Evolutionary conservation across 2,888 invertebrate genomes (phyloP).

Genomic region (Nymphalis urticae): DNA sequence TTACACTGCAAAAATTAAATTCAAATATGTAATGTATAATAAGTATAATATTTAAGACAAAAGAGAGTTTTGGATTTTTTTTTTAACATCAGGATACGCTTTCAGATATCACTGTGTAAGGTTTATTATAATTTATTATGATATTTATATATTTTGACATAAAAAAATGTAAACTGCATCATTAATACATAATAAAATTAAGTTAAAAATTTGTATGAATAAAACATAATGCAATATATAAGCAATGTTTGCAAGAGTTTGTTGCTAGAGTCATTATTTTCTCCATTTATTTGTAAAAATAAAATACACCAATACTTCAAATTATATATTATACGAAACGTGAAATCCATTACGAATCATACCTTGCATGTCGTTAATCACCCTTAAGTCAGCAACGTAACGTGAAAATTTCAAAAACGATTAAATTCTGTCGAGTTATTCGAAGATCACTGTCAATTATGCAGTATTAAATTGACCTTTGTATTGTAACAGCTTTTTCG

Average conservation of each 20-base stretch:
- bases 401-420: slow-evolving; percentile 51
- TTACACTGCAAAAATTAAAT: slow-evolving; percentile 24
- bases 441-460: slow-evolving; percentile 51
- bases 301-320: not conserved
- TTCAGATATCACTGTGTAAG: too few relatives aligned
- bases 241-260: too few relatives aligned
- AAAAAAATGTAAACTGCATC: too few relatives aligned
- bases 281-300: not conserved
- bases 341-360: slow-evolving; percentile 18
- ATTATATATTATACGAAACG: slow-evolving; percentile 19
- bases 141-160: too few relatives aligned
- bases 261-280: too few relatives aligned
- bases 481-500: slow-evolving; percentile 50
- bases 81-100: too few relatives aligned
- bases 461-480: slow-evolving; percentile 61
- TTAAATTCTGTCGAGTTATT: slow-evolving; percentile 42
- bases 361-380: slow-evolving; percentile 51
- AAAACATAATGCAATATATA: too few relatives aligned
- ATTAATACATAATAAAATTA: too few relatives aligned
- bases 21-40: slow-evolving; percentile 2
- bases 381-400: slow-evolving; percentile 53
- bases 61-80: too few relatives aligned
- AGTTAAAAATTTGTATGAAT: too few relatives aligned
- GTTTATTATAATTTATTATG: too few relatives aligned
- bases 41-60: not conserved